Percentiles rank a stretch among this genome's conserved stretches.
Conservation (phyloP, 2,888 invertebrate genomes). For the Formica aserva region DNA sequence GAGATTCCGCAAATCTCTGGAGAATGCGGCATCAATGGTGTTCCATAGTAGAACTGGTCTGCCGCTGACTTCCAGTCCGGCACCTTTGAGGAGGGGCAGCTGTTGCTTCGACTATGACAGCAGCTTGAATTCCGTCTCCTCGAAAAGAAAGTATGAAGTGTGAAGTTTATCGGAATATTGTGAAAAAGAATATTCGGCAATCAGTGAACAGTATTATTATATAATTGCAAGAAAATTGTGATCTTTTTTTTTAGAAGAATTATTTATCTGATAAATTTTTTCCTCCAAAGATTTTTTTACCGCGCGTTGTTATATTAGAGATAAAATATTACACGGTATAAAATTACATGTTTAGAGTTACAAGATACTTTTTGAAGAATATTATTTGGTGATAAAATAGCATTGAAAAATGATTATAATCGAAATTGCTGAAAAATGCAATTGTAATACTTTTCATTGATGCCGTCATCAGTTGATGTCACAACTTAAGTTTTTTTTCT, state of each 20-base stretch:
- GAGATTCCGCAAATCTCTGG: slow-evolving; percentile 91
- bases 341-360: background rate
- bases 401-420: background rate
- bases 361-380: background rate
- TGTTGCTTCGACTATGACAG: slow-evolving; percentile 95
- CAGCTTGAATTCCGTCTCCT: slow-evolving; percentile 91
- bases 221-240: background rate
- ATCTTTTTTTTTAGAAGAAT: background rate
- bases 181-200: background rate
- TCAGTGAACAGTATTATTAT: background rate
- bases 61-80: slow-evolving; percentile 94
- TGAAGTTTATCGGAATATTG: background rate
- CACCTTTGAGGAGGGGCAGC: slow-evolving; percentile 92
- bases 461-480: background rate
- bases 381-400: background rate
- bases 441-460: slow-evolving; percentile 3
- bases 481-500: background rate
- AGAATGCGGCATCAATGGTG: slow-evolving; percentile 93
- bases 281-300: background rate
- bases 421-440: background rate
- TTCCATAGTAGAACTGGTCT: slow-evolving; percentile 93
- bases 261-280: background rate
- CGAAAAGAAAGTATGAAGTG: slow-evolving; percentile 91
- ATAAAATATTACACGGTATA: background rate
- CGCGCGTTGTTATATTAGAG: background rate